Evolutionary conservation across 2,113 vertebrate species (phyloP), one percentile per base, ranked within the genome.

Genomic region (Phyllopteryx taeniolatus): DNA sequence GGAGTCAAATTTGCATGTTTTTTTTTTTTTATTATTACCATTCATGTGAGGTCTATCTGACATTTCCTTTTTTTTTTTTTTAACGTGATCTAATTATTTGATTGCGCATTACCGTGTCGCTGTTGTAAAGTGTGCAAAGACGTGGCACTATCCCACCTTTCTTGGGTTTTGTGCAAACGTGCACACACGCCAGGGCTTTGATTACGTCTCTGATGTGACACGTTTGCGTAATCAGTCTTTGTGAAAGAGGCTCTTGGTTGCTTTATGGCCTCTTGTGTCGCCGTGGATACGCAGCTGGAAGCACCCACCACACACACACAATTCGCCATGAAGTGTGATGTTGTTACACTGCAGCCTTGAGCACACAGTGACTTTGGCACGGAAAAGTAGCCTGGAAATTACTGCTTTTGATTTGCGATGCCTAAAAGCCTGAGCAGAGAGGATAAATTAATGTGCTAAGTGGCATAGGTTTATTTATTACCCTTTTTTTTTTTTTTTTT

Each of bases 201-300:
- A 19, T 64, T 64, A 35, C 12, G 20, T 43, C 62, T 22, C 10
- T 13, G 39, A 64, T 64, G 19, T 64, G 62, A 19, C 59, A 39
- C 15, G 15, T 64, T 64, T 64, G 35, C 39, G 39, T 44, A 42
- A 64, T 64, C 4, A n/a, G 9, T n/a, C 62, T 64, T 64, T 64
- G 62, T 64, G 39, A 61, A 59, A 59, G 22, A n/a, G 62, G 39
- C 39, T 43, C 35, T 43, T 8, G 12, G 19, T 43, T 43, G 62
- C 61, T 43, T 20, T 43, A 19, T 63, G 61, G 61, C 20, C 19
- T 64, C 62, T 10, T 22, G 62, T 22, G 39, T 64, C 62, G 20
- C 62, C 35, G 42, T 64, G 62, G 62, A 43, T 64, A 64, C 62
- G 39, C 62, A 64, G 42, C 62, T 43, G 59, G 59, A 61, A 61